Evolutionary conservation across 2,797 vertebrate genomes (phyloP).

Genomic region (Sebastes taczanowskii): DNA sequence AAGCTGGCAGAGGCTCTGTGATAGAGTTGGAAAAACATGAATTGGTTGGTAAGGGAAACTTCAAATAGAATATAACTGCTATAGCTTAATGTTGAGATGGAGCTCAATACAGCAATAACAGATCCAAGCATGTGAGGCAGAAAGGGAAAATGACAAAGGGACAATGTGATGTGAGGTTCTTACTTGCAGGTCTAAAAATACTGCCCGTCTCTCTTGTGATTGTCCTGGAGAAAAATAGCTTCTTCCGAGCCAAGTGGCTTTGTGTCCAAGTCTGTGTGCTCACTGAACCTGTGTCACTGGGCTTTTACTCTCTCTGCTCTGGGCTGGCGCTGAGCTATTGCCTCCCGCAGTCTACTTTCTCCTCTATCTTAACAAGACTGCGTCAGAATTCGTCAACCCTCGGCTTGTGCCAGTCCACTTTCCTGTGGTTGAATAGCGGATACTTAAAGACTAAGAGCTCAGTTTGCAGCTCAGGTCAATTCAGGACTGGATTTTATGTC

Average conservation of each 20-base stretch:
- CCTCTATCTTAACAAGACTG: slow-evolving; percentile 4
- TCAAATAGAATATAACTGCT: neutral
- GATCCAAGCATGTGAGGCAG: slow-evolving; percentile 8
- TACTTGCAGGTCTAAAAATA: slow-evolving; percentile 70
- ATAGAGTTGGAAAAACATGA: neutral
- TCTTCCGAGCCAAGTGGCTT: slow-evolving; percentile 35
- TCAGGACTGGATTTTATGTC: slow-evolving; percentile 22
- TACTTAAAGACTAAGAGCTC: slow-evolving; percentile 1
- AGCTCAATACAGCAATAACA: neutral
- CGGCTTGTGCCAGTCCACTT: neutral
- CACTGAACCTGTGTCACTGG: slow-evolving; percentile 37
- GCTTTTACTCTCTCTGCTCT: slow-evolving; percentile 9
- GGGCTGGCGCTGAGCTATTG: slow-evolving; percentile 13
- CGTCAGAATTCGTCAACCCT: slow-evolving; percentile 18
- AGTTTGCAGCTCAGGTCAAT: slow-evolving; percentile 16
- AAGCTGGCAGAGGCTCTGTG: neutral
- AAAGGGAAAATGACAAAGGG: slow-evolving; percentile 37
- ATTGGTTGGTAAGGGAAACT: neutral
- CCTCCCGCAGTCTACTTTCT: slow-evolving; percentile 11
- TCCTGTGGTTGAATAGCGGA: neutral
- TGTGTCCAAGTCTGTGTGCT: slow-evolving; percentile 34
- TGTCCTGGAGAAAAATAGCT: slow-evolving; percentile 58
- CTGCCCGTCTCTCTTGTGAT: slow-evolving; percentile 44
- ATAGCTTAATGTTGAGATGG: neutral
- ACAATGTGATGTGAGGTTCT: slow-evolving; percentile 42